phyloP scores from a whole-genome alignment of 2,797 vertebrate species.

The Macropus fuliginosus region DNA sequence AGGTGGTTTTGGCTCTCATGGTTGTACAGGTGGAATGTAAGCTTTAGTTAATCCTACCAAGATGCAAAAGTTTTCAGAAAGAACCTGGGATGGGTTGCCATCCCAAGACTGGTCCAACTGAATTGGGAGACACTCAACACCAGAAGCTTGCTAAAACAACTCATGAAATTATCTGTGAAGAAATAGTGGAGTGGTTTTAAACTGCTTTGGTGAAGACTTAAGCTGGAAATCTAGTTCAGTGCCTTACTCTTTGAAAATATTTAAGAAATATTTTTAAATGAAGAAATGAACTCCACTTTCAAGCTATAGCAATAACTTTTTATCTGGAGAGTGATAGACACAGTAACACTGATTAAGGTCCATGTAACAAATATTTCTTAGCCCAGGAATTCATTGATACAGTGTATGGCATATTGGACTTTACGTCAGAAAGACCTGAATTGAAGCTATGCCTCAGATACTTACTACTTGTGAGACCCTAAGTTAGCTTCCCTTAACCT shows the following conservation, averaged over 20 bases:
- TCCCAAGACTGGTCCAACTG: not conserved
- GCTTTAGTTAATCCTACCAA: not conserved
- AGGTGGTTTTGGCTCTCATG: not conserved
- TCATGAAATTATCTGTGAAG: not conserved
- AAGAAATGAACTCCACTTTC: not conserved
- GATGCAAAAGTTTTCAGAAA: not conserved
- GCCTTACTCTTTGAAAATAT: not conserved
- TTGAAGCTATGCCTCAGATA: not conserved
- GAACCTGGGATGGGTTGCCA: not conserved
- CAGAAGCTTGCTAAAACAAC: not conserved
- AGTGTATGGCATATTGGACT: not conserved
- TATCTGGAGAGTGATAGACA: not conserved
- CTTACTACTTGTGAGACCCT: not conserved
- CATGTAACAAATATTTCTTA: not conserved
- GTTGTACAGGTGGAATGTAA: not conserved
- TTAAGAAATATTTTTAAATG: not conserved
- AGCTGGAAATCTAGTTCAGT: not conserved
- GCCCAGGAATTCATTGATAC: not conserved
- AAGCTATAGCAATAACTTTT: not conserved
- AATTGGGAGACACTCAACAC: not conserved
- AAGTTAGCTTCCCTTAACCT: not conserved
- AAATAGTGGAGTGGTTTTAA: not conserved
- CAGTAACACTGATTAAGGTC: not conserved
- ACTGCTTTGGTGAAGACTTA: not conserved
- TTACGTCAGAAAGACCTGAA: not conserved